Base-by-base conservation (phyloP, 2,888 invertebrate genomes). In the Dicyrtoma fusca region DNA sequence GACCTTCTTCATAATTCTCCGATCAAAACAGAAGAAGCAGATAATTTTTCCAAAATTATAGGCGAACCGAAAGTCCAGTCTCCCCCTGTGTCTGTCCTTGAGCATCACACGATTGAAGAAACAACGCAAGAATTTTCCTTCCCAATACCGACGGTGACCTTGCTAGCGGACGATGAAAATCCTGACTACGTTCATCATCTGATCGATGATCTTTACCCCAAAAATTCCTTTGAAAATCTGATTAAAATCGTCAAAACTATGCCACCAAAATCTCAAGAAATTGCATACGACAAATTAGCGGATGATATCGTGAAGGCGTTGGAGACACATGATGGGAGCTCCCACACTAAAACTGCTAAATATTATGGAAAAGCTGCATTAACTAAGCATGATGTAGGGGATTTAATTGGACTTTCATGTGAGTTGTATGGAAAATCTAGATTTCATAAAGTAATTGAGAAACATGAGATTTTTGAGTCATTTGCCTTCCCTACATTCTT, bases 401-500 rank as follows among this genome's bases (percentile, higher is more conserved):
- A 68, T 23, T 21, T 57, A 44, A 25, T 68, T 1, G 45, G 57
- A 13, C 17, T 68, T n/a, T 13, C 44, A 11, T 68, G 68, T 45
- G 44, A 55, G n/a, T 23, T 68, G 4, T 45, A 42, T 45, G 68
- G 59, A 14, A 59, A 68, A 45, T 42, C 57, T 6, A n/a, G 25
- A 23, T 45, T 68, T 11, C 10, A 45, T 0, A 10, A 19, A 21
- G 57, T 68, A 19, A 10, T 59, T 1, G 0, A 45, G 1, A n/a
- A 55, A 42, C 13, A 68, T 55, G 23, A 13, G 1, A 13, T 68
- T 11, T 45, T 55, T 11, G 2, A 21, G 0, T 14, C 23, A 13
- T 45, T 42, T 4, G 45, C 57, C 19, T 57, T 68, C 23, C 68
- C 68, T 0, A 11, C 44, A n/a, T 68, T 68, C 26, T 68, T 68